A percentile compares a stretch with the other conserved stretches of the same genome.
Conservation (phyloP, 2,113 vertebrate genomes). For the Protomyctophum bolini region DNA sequence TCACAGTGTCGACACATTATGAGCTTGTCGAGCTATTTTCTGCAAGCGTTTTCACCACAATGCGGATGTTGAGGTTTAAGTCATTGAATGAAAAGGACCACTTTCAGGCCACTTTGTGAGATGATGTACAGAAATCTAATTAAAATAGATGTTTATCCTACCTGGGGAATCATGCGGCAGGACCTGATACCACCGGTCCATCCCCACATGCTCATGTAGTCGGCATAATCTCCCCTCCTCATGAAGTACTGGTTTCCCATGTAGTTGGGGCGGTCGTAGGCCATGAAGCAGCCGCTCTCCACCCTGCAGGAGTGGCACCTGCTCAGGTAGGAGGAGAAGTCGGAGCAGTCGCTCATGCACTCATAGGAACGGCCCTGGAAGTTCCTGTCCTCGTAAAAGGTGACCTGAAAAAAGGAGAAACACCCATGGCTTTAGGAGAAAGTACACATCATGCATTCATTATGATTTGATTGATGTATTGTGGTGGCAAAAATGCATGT, state of each 20-base stretch:
- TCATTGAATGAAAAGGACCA: too few species aligned
- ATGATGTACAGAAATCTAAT: too few species aligned
- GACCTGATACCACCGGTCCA: conserved; percentile 52
- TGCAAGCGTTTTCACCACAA: too few species aligned
- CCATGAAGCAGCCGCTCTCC: conserved; percentile 60
- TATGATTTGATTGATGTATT: neutral
- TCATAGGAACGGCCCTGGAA: conserved; percentile 33
- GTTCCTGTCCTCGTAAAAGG: conserved; percentile 46
- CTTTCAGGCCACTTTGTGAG: too few species aligned
- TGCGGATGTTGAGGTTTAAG: too few species aligned
- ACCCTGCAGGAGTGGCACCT: conserved; percentile 45
- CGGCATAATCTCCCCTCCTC: conserved; percentile 29
- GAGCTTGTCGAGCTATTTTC: too few species aligned
- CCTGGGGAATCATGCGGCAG: conserved; percentile 54
- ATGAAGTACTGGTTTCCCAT: conserved; percentile 47
- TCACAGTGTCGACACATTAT: too few species aligned
- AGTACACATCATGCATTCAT: too few species aligned
- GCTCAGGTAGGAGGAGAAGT: conserved; percentile 35
- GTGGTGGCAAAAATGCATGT: too few species aligned
- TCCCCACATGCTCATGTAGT: conserved; percentile 44
- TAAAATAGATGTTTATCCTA: conserved; percentile 5
- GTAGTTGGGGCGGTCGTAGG: conserved; percentile 45
- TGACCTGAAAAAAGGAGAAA: conserved; percentile 52
- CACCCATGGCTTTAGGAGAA: too few species aligned
- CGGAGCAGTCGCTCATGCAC: conserved; percentile 61